Evolutionary conservation across 2,888 invertebrate species (phyloP), one percentile per base, ranked within the genome.

Genomic region (Drosophila paramelanica): DNA sequence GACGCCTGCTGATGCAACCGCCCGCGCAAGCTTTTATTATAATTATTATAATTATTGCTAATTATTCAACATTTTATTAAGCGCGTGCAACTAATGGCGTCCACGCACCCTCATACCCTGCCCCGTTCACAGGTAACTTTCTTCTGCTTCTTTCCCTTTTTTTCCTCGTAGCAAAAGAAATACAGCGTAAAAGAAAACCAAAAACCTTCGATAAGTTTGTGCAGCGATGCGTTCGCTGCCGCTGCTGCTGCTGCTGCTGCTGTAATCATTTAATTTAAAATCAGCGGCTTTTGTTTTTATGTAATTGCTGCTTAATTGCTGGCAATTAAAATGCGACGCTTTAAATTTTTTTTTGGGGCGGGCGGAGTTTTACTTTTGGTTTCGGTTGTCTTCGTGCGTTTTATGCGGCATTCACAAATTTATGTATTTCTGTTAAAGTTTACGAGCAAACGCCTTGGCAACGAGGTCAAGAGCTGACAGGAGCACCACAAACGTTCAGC

Each of bases 191-290:
- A 52, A 47, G 23, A 55, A 61, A 66, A 45, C 17, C n/a, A 27
- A 51, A 56, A 66, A 53, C 53, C 52, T 61, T 67, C 59, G 67
- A 79, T 75, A 72, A 72, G 59, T 76, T 79, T 87, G 67, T 58
- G 67, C 81, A 70, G 67, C 72, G 71, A 79, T 74, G 80, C 83
- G 71, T 78, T 67, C 55, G 58, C 55, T 59, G 51, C 31, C 13
- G 43, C 31, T 73, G 56, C 73, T 88, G 88, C 88, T 59, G 51
- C 31, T 14, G 43, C 31, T 73, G 56, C 73, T 88, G 88, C 88
- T 59, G 84, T 85, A 85, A 89, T 85, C 87, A 75, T 75, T 89
- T 76, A 79, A 83, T 86, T 86, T 55, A 71, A 82, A 88, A 88
- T 84, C 85, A 75, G 69, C 67, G 50, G 66, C 67, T 73, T 75